A percentile compares a stretch with the other conserved stretches of the same genome.
phyloP scores from a whole-genome alignment of 2,888 invertebrate genomes.

The Thymelicus sylvestris region DNA sequence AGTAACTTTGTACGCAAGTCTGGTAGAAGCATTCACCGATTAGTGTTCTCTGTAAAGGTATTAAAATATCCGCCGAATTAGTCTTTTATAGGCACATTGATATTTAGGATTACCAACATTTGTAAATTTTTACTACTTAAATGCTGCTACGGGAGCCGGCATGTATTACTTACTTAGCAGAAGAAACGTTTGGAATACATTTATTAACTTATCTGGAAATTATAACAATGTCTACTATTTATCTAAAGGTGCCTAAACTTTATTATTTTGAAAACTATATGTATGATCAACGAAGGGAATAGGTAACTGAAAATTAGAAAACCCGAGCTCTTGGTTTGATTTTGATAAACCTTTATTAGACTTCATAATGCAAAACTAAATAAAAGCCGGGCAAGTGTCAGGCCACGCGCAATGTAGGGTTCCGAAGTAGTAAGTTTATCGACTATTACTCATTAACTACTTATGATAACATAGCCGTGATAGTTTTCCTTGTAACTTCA shows the following conservation, averaged over 20 bases:
- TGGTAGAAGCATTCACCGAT: slow-evolving; percentile 57
- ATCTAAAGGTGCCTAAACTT: slow-evolving; percentile 8
- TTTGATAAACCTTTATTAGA: slow-evolving; percentile 5
- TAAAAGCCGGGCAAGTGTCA: no score
- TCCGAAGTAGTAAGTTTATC: no score
- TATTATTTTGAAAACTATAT: background rate
- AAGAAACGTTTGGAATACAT: background rate
- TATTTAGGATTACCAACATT: slow-evolving; percentile 41
- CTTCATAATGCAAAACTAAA: background rate
- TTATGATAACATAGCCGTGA: no score
- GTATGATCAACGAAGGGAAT: slow-evolving; percentile 2
- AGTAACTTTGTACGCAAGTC: slow-evolving; percentile 21
- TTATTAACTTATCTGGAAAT: slow-evolving; percentile 1
- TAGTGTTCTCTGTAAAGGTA: slow-evolving; percentile 72
- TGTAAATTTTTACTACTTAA: slow-evolving; percentile 40
- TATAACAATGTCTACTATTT: background rate
- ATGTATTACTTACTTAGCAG: background rate
- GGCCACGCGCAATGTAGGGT: no score
- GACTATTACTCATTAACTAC: no score
- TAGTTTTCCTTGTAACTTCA: no score
- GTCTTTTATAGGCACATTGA: slow-evolving; percentile 67
- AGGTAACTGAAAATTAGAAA: background rate
- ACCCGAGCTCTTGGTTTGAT: slow-evolving; percentile 7
- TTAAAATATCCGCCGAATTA: slow-evolving; percentile 77
- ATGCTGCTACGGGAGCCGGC: slow-evolving; percentile 19